Conservation (phyloP, 2,797 vertebrate genomes). For the Vipera latastei region DNA sequence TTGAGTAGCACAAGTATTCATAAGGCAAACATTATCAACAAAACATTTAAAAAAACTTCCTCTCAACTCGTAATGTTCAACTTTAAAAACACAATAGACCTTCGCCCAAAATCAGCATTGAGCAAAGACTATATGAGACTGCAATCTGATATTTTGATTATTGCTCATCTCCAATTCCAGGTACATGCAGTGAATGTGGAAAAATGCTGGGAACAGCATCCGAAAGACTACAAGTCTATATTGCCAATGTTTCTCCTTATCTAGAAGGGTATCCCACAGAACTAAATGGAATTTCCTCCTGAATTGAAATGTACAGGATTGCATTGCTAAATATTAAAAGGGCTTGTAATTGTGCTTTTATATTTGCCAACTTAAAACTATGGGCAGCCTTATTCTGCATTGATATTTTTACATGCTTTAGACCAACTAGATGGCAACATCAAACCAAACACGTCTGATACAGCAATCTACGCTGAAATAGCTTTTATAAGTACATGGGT, state of each 20-base stretch:
- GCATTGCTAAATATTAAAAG: neutral
- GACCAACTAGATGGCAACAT: neutral
- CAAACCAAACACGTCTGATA: neutral
- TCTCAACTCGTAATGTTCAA: neutral
- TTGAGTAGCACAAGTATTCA: neutral
- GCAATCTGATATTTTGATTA: neutral
- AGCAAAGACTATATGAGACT: neutral
- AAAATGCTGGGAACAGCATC: neutral
- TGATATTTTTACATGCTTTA: neutral
- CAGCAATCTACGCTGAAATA: neutral
- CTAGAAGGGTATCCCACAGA: neutral
- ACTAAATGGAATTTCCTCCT: neutral
- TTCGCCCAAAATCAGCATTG: neutral
- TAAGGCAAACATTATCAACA: neutral
- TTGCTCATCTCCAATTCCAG: neutral
- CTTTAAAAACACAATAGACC: neutral
- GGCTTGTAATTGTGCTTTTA: neutral
- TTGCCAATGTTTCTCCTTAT: neutral
- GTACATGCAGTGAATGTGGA: neutral
- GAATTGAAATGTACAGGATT: neutral
- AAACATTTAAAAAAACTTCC: neutral
- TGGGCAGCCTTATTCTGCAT: neutral
- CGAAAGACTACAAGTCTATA: neutral
- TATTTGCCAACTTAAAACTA: neutral
- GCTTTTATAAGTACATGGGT: neutral